phyloP scores from a whole-genome alignment of 2,888 invertebrate species.

The Erynnis tages region DNA sequence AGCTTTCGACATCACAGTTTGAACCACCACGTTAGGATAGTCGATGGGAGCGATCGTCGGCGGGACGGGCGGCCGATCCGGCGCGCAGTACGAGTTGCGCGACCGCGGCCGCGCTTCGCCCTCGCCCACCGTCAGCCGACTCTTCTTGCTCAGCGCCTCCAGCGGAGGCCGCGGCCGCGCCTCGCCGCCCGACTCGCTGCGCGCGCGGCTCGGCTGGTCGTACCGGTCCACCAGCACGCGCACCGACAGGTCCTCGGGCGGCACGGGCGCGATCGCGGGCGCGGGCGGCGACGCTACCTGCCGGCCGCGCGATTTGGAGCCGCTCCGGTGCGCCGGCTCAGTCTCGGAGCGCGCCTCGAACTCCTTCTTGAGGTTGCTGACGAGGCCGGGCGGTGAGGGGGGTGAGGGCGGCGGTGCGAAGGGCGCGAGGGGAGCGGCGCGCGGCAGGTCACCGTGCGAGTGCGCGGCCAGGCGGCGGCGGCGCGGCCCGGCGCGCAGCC shows the following conservation, averaged over 20 bases:
- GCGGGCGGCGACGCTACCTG: conserved; percentile 44
- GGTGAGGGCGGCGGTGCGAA: conserved; percentile 58
- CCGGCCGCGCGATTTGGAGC: conserved; percentile 41
- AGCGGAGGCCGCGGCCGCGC: conserved; percentile 32
- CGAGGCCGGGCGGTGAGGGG: conserved; percentile 84
- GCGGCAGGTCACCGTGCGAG: conserved; percentile 68
- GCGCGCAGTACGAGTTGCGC: conserved; percentile 48
- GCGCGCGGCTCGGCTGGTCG: conserved; percentile 43
- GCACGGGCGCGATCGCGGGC: conserved; percentile 71
- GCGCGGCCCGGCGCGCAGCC: conserved; percentile 67
- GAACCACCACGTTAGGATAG: conserved; percentile 82
- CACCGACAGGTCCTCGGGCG: conserved; percentile 78
- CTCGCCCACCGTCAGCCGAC: no score
- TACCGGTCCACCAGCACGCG: conserved; percentile 86
- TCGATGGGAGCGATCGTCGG: conserved; percentile 68
- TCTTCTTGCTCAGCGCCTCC: no score
- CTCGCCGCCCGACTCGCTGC: conserved; percentile 42
- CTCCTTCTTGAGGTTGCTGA: conserved; percentile 92
- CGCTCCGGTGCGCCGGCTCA: conserved; percentile 43
- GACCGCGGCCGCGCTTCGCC: conserved; percentile 39
- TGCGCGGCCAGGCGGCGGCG: conserved; percentile 65
- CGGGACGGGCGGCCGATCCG: conserved; percentile 61
- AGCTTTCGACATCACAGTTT: conserved; percentile 86
- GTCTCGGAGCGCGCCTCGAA: conserved; percentile 86
- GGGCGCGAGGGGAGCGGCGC: conserved; percentile 43